Percentiles rank a stretch among this genome's conserved stretches.
These are phyloP conservation scores for Drosophila grimshawi DNA, from an alignment of 1,140 invertebrate species.

Conservation along the genomic window DNA sequence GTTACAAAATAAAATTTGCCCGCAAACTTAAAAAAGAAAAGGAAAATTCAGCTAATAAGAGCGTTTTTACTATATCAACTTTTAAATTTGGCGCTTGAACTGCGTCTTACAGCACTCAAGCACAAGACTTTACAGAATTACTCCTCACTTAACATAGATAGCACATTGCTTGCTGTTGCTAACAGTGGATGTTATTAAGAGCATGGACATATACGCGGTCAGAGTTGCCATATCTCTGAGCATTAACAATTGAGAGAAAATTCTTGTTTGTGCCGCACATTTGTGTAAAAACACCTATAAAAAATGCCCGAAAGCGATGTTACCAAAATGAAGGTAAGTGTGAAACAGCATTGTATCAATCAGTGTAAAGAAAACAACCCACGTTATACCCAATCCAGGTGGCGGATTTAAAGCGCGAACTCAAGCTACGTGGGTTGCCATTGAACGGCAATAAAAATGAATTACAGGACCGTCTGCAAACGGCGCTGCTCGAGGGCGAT, in stretches of 20 bases:
- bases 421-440: conserved; percentile 90
- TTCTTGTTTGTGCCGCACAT: conserved; percentile 35
- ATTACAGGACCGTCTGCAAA: conserved; percentile 90
- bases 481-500: conserved; percentile 86
- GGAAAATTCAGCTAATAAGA: background rate
- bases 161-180: background rate
- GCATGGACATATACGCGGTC: background rate
- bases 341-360: background rate
- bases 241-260: conserved; percentile 13
- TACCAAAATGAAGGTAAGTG: conserved; percentile 81
- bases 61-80: background rate
- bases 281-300: conserved; percentile 13
- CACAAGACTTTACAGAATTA: background rate
- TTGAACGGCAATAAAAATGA: conserved; percentile 92
- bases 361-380: background rate
- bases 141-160: background rate
- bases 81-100: background rate
- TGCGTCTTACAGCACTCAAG: conserved; percentile 14
- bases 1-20: conserved; percentile 15
- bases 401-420: conserved; percentile 91
- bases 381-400: conserved; percentile 84
- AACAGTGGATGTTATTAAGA: background rate
- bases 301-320: conserved; percentile 82
- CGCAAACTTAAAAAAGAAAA: too few relatives aligned
- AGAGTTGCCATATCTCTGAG: conserved; percentile 17